Percentiles rank a stretch among this genome's conserved stretches.
These are phyloP conservation scores for Lasioglossum figueresi DNA, from an alignment of 2,888 invertebrate genomes.

Conservation along the genomic window DNA sequence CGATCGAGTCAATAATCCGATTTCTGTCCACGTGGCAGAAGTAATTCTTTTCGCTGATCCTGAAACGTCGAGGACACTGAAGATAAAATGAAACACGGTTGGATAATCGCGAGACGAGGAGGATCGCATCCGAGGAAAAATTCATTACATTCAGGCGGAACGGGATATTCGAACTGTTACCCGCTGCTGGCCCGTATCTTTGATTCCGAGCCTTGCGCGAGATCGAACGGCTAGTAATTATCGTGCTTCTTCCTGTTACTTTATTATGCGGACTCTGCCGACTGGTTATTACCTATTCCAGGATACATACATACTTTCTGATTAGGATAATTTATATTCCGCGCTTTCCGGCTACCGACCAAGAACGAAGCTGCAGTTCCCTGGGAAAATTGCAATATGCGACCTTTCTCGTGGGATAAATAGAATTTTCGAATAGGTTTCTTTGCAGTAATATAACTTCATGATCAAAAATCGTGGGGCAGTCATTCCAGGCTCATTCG, in stretches of 20 bases:
- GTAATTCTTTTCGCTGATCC: neutral
- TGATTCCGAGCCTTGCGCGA: neutral
- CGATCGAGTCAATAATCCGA: neutral
- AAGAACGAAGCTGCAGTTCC: neutral
- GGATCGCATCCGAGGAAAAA: neutral
- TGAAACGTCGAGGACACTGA: neutral
- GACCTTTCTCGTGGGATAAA: neutral
- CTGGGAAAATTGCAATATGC: neutral
- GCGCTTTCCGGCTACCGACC: neutral
- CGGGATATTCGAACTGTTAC: neutral
- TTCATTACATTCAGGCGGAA: neutral
- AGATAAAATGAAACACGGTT: slow-evolving; percentile 9
- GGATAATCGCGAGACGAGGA: neutral
- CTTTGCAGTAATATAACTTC: neutral
- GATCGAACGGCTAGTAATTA: neutral
- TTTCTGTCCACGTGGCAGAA: neutral
- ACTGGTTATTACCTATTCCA: neutral
- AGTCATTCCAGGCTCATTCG: neutral
- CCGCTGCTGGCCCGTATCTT: neutral
- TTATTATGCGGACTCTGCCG: neutral
- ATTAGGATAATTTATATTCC: neutral
- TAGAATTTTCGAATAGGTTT: neutral
- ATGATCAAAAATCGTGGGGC: neutral
- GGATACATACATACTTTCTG: neutral
- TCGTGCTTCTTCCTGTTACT: neutral